Evolutionary conservation across 2,797 vertebrate genomes (phyloP).

Genomic region (Chanos chanos): DNA sequence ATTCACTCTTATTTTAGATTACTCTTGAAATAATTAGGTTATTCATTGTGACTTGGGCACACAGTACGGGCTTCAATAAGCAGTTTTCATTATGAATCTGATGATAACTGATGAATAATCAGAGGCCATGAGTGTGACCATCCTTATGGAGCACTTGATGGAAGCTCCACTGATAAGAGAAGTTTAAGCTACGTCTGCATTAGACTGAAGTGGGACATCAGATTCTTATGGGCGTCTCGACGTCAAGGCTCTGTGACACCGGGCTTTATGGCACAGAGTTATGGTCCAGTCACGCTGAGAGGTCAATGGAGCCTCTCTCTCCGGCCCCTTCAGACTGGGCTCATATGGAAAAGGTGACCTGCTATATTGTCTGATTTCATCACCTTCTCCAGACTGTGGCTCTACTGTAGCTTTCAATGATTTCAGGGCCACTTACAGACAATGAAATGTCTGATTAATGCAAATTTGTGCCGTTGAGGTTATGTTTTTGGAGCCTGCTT

Average conservation of each 20-base stretch:
- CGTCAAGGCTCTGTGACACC: slow-evolving; percentile 19
- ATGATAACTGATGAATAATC: slow-evolving; percentile 43
- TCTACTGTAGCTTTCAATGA: slow-evolving; percentile 15
- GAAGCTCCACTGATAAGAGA: slow-evolving; percentile 37
- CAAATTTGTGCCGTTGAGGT: slow-evolving; percentile 19
- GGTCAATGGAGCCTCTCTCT: slow-evolving; percentile 17
- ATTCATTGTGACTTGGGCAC: slow-evolving; percentile 23
- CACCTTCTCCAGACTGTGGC: neutral
- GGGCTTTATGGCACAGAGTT: slow-evolving; percentile 22
- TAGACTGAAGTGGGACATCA: slow-evolving; percentile 42
- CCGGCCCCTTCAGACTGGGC: neutral
- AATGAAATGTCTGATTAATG: slow-evolving; percentile 32
- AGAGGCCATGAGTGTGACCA: slow-evolving; percentile 20
- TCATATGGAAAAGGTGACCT: slow-evolving; percentile 22
- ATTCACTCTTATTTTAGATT: slow-evolving; percentile 17
- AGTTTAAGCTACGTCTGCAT: slow-evolving; percentile 37
- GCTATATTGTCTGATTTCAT: slow-evolving; percentile 18
- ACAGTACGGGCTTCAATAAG: slow-evolving; percentile 25
- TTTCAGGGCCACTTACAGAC: slow-evolving; percentile 17
- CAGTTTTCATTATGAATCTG: slow-evolving; percentile 27
- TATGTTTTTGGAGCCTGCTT: no score
- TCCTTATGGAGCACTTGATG: slow-evolving; percentile 31
- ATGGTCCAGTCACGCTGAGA: slow-evolving; percentile 21
- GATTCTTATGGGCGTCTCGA: slow-evolving; percentile 27
- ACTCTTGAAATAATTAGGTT: slow-evolving; percentile 43